Evolutionary conservation across 2,888 invertebrate species (phyloP).

Genomic region (Octodonta nipae): DNA sequence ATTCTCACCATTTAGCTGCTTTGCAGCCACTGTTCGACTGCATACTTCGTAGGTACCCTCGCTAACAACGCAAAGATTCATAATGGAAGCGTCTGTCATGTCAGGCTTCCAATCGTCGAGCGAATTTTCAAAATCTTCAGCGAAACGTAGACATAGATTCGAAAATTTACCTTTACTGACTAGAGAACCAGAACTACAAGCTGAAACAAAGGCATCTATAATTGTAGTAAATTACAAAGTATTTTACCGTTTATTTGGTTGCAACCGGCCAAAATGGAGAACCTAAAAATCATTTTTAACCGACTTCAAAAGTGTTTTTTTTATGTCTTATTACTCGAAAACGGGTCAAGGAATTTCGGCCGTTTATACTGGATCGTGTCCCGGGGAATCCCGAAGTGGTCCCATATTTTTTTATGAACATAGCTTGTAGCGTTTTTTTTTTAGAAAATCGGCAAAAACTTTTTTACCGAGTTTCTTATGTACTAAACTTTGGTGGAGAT

Average conservation of each 20-base stretch:
- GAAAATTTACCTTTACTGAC: slow-evolving; percentile 87
- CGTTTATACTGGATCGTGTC: too few species aligned
- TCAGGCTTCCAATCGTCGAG: slow-evolving; percentile 96
- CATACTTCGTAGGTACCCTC: slow-evolving; percentile 98
- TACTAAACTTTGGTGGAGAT: too few species aligned
- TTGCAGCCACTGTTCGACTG: slow-evolving; percentile 79
- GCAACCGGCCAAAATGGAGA: too few species aligned
- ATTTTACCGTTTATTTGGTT: background rate
- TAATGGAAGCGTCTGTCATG: slow-evolving; percentile 58
- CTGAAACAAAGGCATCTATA: slow-evolving; percentile 34
- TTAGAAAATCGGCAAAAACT: too few species aligned
- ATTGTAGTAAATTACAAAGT: background rate
- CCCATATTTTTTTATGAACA: too few species aligned
- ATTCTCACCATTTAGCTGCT: slow-evolving; percentile 53
- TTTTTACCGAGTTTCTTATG: too few species aligned
- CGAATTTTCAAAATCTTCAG: slow-evolving; percentile 92
- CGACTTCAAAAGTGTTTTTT: too few species aligned
- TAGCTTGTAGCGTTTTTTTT: too few species aligned
- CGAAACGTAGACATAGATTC: slow-evolving; percentile 84
- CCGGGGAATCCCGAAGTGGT: too few species aligned
- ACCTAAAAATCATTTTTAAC: too few species aligned
- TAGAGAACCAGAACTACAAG: slow-evolving; percentile 88
- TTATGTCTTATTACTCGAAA: too few species aligned
- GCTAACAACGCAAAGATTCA: slow-evolving; percentile 93
- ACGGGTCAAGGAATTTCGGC: too few species aligned